Base-by-base conservation (phyloP, 2,797 vertebrate species). In the Propithecus perrieri region DNA sequence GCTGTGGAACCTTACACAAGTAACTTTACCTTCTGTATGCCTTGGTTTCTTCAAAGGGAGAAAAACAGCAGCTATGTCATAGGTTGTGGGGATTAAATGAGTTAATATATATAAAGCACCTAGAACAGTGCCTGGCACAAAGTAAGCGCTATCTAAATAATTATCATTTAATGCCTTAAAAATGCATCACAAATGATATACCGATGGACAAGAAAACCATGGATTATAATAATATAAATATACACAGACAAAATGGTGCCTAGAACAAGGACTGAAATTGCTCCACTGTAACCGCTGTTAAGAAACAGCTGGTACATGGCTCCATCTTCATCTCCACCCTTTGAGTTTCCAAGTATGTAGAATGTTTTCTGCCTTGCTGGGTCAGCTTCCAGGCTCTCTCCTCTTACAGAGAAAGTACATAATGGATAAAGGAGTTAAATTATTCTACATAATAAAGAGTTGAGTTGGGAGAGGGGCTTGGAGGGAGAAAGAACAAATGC, bases 401-500 rank as follows among this genome's bases (percentile, higher is more conserved):
- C 55, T 96, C 74, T 74, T 46, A 14, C 11, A 71, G 41, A 81
- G 57, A 94, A 80, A 61, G 59, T 67, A 90, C 28, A 87, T 43
- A 43, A 38, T 61, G 33, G 35, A 28, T n/a, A 83, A 33, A 61
- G 5, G 20, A n/a, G 18, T 63, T 92, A 89, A 86, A 24, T 76
- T 86, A 76, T 69, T 91, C 83, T 93, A 55, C 18, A 72, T 30
- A 63, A 79, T 67, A 71, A 87, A 93, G 28, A 93, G 59, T 26
- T 65, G 28, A 48, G 6, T 46, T 48, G 38, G 13, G 15, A 55
- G 50, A 55, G 12, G 57, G 12, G 22, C 3, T 20, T 71, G 3
- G 24, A 50, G 7, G 30, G 41, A 55, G 17, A 71, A 57, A 85
- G 46, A 83, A 7, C 50, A 57, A 84, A 90, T 76, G 28, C 33